These are phyloP conservation scores for Diadophis punctatus DNA, from an alignment of 2,113 vertebrate genomes.

Conservation along the genomic window DNA sequence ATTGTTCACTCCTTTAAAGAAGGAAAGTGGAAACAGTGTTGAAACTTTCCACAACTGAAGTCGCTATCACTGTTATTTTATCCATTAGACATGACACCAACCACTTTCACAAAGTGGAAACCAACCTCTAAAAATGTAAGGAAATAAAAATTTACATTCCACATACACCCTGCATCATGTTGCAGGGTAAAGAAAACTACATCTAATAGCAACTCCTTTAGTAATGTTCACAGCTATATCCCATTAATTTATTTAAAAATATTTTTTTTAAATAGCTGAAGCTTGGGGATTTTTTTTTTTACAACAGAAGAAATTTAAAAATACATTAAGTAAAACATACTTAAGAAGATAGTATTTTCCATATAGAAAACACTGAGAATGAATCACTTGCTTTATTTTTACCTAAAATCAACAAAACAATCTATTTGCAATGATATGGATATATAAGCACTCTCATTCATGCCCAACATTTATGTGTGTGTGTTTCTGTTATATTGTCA, in stretches of 20 bases:
- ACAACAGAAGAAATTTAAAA: neutral
- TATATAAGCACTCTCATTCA: neutral
- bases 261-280: neutral
- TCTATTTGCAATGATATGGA: neutral
- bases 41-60: neutral
- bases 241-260: neutral
- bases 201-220: neutral
- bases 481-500: neutral
- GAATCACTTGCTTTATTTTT: neutral
- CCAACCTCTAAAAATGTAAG: neutral
- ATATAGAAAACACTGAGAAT: neutral
- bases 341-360: neutral
- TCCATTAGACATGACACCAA: neutral
- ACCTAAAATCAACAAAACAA: neutral
- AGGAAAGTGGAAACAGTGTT: neutral
- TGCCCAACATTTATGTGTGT: neutral
- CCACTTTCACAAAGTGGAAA: neutral
- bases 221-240: neutral
- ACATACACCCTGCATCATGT: neutral
- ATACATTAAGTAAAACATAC: neutral
- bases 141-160: slow-evolving; percentile 31
- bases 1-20: slow-evolving; percentile 21
- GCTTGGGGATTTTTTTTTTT: neutral
- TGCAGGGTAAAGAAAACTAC: slow-evolving; percentile 22
- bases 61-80: slow-evolving; percentile 1